These are phyloP conservation scores for Trilocha varians DNA, from an alignment of 2,888 invertebrate species.

Conservation along the genomic window DNA sequence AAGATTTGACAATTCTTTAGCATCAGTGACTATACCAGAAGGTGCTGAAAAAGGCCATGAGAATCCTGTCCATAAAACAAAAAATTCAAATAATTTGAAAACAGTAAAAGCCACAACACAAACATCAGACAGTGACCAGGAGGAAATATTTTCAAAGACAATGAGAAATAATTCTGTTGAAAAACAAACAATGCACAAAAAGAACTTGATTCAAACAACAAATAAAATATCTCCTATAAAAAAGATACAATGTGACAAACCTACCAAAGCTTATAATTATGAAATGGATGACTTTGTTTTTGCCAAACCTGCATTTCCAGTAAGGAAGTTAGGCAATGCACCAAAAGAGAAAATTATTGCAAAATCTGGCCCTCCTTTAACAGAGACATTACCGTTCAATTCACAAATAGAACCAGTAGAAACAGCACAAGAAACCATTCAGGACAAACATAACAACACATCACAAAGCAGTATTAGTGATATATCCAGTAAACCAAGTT, in stretches of 20 bases:
- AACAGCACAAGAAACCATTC: conserved; percentile 5
- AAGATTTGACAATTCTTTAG: conserved; percentile 38
- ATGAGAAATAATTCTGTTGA: conserved; percentile 15
- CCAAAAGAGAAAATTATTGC: conserved; percentile 26
- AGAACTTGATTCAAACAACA: conserved; percentile 20
- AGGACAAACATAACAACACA: conserved; percentile 12
- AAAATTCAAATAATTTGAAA: conserved; percentile 8
- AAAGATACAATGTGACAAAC: conserved; percentile 11
- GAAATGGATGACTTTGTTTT: conserved; percentile 34
- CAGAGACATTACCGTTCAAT: conserved; percentile 11
- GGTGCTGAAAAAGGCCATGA: conserved; percentile 12
- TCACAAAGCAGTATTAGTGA: conserved; percentile 22
- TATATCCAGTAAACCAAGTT: conserved; percentile 51
- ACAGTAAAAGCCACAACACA: neutral
- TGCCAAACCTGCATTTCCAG: conserved; percentile 37
- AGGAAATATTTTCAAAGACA: conserved; percentile 33
- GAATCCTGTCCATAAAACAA: conserved; percentile 7
- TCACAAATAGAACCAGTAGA: neutral
- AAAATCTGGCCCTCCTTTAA: conserved; percentile 26
- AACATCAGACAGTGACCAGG: conserved; percentile 26
- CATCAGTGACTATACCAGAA: conserved; percentile 26
- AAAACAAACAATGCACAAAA: conserved; percentile 18
- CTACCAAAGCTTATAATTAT: conserved; percentile 10
- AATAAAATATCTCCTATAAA: conserved; percentile 26
- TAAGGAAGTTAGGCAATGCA: conserved; percentile 23